Conservation (phyloP, 2,888 invertebrate genomes). For the Drosophila colorata region DNA sequence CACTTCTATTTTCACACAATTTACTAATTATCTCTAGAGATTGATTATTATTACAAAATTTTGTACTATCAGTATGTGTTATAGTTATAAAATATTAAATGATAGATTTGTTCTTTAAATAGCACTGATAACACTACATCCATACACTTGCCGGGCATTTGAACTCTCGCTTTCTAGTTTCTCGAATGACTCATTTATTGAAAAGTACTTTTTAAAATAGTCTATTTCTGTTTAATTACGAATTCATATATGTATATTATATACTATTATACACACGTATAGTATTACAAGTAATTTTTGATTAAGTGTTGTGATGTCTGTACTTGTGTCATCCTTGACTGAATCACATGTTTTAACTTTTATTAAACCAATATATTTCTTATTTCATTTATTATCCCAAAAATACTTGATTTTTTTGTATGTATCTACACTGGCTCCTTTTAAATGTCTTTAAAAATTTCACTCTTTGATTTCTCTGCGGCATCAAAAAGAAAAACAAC, state of each 20-base stretch:
- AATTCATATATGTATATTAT: background rate
- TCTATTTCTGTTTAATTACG: background rate
- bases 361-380: background rate
- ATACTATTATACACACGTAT: background rate
- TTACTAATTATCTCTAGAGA: no score
- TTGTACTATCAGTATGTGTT: background rate
- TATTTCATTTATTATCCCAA: background rate
- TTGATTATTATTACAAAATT: no score
- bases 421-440: background rate
- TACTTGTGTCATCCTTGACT: no score
- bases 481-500: conserved; percentile 18
- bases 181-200: no score
- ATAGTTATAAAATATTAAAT: background rate
- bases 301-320: background rate
- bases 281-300: background rate
- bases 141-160: no score
- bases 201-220: no score
- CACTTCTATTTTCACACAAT: no score
- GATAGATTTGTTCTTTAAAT: no score
- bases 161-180: no score
- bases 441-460: conserved; percentile 17
- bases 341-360: background rate
- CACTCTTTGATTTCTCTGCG: conserved; percentile 42
- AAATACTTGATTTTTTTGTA: background rate
- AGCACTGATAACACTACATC: no score